Percentiles rank a stretch among this genome's conserved stretches.
These are phyloP conservation scores for Oryzias sinensis DNA, from an alignment of 2,797 vertebrate species.

Conservation along the genomic window DNA sequence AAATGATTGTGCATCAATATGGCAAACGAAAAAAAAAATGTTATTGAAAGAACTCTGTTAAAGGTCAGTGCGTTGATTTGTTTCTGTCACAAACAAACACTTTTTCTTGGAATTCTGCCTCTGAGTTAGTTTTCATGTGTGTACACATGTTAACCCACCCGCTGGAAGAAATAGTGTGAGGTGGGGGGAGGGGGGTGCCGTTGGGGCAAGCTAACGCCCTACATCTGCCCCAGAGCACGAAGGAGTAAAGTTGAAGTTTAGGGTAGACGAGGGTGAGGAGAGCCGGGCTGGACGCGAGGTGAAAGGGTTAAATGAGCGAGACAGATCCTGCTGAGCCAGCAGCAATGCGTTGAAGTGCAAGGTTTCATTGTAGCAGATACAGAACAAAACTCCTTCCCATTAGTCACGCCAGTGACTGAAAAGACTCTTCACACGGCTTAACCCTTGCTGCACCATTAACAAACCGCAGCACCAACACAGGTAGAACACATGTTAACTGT, in stretches of 20 bases:
- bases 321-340: constrained; percentile 81
- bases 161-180: not conserved
- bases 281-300: constrained; percentile 63
- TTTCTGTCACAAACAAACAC: constrained; percentile 15
- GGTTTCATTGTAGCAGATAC: constrained; percentile 82
- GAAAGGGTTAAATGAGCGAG: constrained; percentile 77
- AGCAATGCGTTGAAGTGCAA: constrained; percentile 79
- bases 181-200: constrained; percentile 14
- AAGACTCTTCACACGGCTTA: constrained; percentile 68
- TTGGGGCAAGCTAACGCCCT: constrained; percentile 36
- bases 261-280: constrained; percentile 37
- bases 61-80: constrained; percentile 4
- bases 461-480: constrained; percentile 25
- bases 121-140: constrained; percentile 26
- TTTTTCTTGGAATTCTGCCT: constrained; percentile 3
- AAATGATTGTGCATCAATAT: not conserved
- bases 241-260: constrained; percentile 27
- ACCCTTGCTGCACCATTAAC: constrained; percentile 62
- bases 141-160: not conserved
- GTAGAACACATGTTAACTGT: not conserved
- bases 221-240: constrained; percentile 51
- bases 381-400: constrained; percentile 80
- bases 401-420: constrained; percentile 79
- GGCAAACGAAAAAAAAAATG: constrained; percentile 2
- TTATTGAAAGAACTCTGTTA: constrained; percentile 7